Evolutionary conservation across 23 tunicate species (phyloP), one percentile per base, ranked within the genome.

Genomic region (Styela plicata): DNA sequence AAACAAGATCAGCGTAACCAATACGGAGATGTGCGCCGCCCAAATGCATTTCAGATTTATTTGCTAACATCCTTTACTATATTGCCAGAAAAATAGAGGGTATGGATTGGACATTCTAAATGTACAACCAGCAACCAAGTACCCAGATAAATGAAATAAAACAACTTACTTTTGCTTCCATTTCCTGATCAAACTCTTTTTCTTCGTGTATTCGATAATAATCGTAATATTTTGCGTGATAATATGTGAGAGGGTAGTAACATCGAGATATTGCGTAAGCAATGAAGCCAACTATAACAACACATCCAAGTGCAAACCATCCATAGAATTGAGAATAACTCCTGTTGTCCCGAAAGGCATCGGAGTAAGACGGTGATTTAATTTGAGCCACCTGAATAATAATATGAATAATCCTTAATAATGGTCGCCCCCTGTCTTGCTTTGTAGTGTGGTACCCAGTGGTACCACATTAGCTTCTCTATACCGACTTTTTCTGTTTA

Each of bases 311-410:
- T 5, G 79, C 63, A 31, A 83, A 26, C 92, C 87, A 88, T 2
- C 92, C 92, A 32, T 82, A 24, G 2, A 85, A 67, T 70, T 88
- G 92, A 34, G 92, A 88, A 78, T 83, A 78, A 28, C 87, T 78
- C 20, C 87, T 62, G 36, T 88, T 88, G 36, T 85, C 84, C 29
- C 70, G 71, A 86, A 31, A 88, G 2, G 86, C 36, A 36, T 34
- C 27, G 1, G 71, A 67, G 31, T 63, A 52, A 10, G 79, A 66
- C 36, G 70, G 68, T 21, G 79, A 36, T 53, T 71, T 83, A 28
- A 18, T 10, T 44, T 44, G 57, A 44, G 57, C 57, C 13, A 44
- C 57, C 57, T 44, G 13, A 13, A 44, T 44, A 44, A n/a, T n/a
- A n/a, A n/a, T n/a, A n/a, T n/a, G n/a, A n/a, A n/a, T n/a, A n/a